These are phyloP conservation scores for Lycopodina hypogea DNA, from an alignment of 37 sponge, comb jelly and placozoan genomes.

Conservation along the genomic window DNA sequence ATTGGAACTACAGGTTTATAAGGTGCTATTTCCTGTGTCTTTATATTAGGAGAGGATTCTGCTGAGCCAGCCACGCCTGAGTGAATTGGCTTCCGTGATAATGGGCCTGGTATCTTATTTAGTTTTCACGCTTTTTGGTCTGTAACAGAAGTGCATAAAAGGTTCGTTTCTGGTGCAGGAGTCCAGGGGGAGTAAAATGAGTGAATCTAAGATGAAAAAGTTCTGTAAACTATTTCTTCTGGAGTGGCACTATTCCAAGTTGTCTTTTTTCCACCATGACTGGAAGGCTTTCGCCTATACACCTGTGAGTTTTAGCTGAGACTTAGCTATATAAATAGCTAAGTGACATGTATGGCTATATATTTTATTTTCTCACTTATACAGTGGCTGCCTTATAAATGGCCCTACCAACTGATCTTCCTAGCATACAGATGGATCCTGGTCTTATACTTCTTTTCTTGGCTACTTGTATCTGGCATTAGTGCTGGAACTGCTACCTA, in stretches of 20 bases:
- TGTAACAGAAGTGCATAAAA: no score
- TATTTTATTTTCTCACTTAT: background rate
- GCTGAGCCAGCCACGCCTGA: no score
- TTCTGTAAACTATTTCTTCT: background rate
- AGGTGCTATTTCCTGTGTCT: no score
- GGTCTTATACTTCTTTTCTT: constrained; percentile 42
- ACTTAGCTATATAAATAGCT: no score
- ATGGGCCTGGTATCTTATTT: no score
- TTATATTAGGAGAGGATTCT: no score
- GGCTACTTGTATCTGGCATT: constrained; percentile 41
- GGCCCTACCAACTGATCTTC: constrained; percentile 42
- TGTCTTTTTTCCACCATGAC: constrained; percentile 32
- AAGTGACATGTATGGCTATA: background rate
- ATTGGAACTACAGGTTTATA: no score
- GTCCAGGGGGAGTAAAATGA: no score
- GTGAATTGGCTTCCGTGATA: no score
- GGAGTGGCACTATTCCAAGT: constrained; percentile 44
- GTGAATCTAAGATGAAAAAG: background rate
- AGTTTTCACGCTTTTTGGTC: no score
- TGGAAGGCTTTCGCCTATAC: constrained; percentile 53
- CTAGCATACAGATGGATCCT: constrained; percentile 54
- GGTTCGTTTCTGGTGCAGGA: no score
- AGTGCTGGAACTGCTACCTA: constrained; percentile 25
- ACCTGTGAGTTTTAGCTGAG: constrained; percentile 35
- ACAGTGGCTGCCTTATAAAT: constrained; percentile 74